phyloP scores from a whole-genome alignment of 2,797 vertebrate genomes.

The Takifugu ocellatus region DNA sequence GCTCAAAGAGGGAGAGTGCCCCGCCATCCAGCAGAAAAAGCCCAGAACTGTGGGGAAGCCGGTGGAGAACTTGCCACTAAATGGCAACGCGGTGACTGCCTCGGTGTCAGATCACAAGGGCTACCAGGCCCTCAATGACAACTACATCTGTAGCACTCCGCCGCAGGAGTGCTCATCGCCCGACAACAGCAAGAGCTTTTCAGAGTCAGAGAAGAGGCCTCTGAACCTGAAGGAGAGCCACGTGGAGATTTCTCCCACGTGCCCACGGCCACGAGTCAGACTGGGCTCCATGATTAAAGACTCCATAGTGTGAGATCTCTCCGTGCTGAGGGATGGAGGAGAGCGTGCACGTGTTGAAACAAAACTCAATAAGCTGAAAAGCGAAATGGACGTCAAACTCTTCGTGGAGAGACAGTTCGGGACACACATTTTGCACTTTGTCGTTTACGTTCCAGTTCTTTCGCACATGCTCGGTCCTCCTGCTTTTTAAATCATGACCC shows the following conservation, averaged over 20 bases:
- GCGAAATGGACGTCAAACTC: conserved; percentile 45
- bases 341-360: conserved; percentile 49
- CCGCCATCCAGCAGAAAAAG: conserved; percentile 81
- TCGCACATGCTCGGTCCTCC: conserved; percentile 43
- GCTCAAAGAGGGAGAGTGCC: conserved; percentile 84
- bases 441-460: conserved; percentile 41
- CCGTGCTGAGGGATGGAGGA: conserved; percentile 35
- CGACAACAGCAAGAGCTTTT: conserved; percentile 79
- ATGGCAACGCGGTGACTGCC: conserved; percentile 78
- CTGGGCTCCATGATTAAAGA: conserved; percentile 96
- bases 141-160: conserved; percentile 83
- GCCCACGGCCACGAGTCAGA: conserved; percentile 90
- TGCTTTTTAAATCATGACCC: conserved; percentile 57
- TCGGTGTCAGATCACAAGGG: conserved; percentile 85
- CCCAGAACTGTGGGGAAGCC: conserved; percentile 76
- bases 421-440: conserved; percentile 74
- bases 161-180: conserved; percentile 77
- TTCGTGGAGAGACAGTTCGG: conserved; percentile 50
- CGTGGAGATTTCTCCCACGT: conserved; percentile 85
- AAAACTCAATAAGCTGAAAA: conserved; percentile 20
- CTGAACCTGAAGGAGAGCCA: conserved; percentile 86
- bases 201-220: conserved; percentile 85
- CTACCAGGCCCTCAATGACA: conserved; percentile 93
- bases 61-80: conserved; percentile 86
- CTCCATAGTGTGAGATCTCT: conserved; percentile 86